Base-by-base conservation (phyloP, 2,888 invertebrate species). In the Zootermopsis nevadensis region DNA sequence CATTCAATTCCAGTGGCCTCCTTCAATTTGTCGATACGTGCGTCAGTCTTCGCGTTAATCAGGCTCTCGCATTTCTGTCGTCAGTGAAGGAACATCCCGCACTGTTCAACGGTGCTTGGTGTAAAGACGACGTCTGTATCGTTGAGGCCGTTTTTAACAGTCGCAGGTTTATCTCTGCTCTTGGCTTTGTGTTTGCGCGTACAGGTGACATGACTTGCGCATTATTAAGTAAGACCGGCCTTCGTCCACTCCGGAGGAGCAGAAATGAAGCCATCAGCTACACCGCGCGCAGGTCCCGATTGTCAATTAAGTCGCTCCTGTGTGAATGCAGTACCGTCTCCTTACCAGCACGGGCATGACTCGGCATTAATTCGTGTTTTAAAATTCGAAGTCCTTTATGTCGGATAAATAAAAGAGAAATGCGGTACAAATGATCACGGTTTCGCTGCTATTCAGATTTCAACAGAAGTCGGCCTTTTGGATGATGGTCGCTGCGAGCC, bases 281-380 rank as follows among this genome's bases (percentile, higher is more conserved):
- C 67, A n/a, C n/a, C n/a, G n/a, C n/a, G n/a, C n/a, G n/a, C n/a
- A n/a, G n/a, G n/a, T 69, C 67, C 30, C 67, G 30, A 69, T 69
- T 69, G 67, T 69, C 67, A 69, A 69, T 69, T 69, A 69, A 69
- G 8, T 69, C 30, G 67, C 30, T 69, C 8, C 67, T 30, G 67
- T 72, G 35, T 72, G 33, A 72, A 72, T 19, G 35, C n/a, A n/a
- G n/a, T n/a, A n/a, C n/a, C n/a, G n/a, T n/a, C n/a, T n/a, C 35
- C 30, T 72, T 35, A 72, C 33, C 15, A 22, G 8, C 27, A 15
- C 19, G 1, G 6, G 0, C 24, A 35, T 35, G 33, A 72, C 31
- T 72, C 33, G 35, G 72, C 72, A 72, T 0, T 35, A 33, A 35
- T 33, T 35, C 31, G 12, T 72, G 19, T 72, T 72, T 72, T 72